Evolutionary conservation across 2,797 vertebrate species (phyloP).

Genomic region (Gymnodraco acuticeps): DNA sequence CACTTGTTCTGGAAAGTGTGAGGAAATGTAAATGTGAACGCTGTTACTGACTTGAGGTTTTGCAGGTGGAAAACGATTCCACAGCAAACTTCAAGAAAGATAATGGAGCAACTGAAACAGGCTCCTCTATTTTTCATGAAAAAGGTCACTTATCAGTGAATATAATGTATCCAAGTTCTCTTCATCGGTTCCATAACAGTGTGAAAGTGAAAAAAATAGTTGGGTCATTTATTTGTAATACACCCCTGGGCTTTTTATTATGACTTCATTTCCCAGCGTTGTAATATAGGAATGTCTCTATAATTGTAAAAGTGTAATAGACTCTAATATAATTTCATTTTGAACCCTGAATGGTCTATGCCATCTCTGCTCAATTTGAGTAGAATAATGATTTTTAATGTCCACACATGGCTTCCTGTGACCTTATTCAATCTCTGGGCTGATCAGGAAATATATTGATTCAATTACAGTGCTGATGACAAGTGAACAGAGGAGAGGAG

Average conservation of each 20-base stretch:
- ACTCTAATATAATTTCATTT: constrained; percentile 99
- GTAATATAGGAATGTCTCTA: constrained; percentile 99
- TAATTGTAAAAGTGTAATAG: constrained; percentile 99
- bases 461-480: constrained; percentile 99
- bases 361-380: constrained; percentile 98
- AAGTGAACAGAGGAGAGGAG: constrained; percentile 93
- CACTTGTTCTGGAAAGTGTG: constrained; percentile 72
- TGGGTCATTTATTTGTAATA: constrained; percentile 98
- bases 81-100: constrained; percentile 64
- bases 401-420: constrained; percentile 99
- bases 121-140: constrained; percentile 87
- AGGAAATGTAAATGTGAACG: constrained; percentile 63
- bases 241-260: constrained; percentile 99
- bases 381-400: constrained; percentile 99
- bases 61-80: constrained; percentile 62
- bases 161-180: constrained; percentile 93
- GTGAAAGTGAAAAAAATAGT: constrained; percentile 95
- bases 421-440: constrained; percentile 99
- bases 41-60: constrained; percentile 50
- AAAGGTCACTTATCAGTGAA: constrained; percentile 96
- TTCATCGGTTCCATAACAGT: constrained; percentile 94
- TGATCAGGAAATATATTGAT: constrained; percentile 99
- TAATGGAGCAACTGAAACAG: constrained; percentile 76
- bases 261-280: constrained; percentile 97
- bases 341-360: constrained; percentile 95